Evolutionary conservation across 2,888 invertebrate species (phyloP).

Genomic region (Acronicta leporina): DNA sequence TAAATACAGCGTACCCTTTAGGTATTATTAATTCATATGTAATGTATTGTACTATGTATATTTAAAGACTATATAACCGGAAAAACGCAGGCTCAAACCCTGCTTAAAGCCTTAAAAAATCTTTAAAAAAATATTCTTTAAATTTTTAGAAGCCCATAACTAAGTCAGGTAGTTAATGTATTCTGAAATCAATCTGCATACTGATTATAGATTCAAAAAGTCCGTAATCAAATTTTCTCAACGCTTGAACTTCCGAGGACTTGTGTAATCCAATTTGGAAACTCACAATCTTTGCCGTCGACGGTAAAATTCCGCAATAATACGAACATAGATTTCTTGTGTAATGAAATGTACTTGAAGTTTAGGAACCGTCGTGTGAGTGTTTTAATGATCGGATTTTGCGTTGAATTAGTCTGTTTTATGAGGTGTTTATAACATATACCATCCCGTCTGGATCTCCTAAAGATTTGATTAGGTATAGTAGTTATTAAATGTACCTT

Average conservation of each 20-base stretch:
- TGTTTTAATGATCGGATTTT: slow-evolving; percentile 10
- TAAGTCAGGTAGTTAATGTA: slow-evolving; percentile 41
- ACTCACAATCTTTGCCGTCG: slow-evolving; percentile 49
- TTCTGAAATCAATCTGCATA: slow-evolving; percentile 62
- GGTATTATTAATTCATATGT: too few relatives aligned
- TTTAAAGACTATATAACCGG: too few relatives aligned
- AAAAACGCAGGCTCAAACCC: too few relatives aligned
- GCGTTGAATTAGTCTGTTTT: not conserved
- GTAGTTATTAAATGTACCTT: too few relatives aligned
- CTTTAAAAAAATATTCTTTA: not conserved
- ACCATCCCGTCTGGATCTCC: too few relatives aligned
- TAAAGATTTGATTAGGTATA: too few relatives aligned
- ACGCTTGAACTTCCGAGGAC: slow-evolving; percentile 48
- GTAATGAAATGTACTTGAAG: slow-evolving; percentile 17
- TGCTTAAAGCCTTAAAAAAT: too few relatives aligned
- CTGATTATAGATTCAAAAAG: slow-evolving; percentile 60
- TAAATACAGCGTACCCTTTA: too few relatives aligned
- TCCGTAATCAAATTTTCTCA: slow-evolving; percentile 57
- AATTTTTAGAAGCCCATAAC: slow-evolving; percentile 9
- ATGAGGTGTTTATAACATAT: too few relatives aligned
- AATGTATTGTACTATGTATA: too few relatives aligned
- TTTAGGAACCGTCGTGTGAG: slow-evolving; percentile 12
- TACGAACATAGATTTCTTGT: slow-evolving; percentile 12
- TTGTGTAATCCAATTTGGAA: slow-evolving; percentile 60
- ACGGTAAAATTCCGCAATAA: slow-evolving; percentile 27